Conservation (phyloP, 2,888 invertebrate species). For the Antheraea yamamai region DNA sequence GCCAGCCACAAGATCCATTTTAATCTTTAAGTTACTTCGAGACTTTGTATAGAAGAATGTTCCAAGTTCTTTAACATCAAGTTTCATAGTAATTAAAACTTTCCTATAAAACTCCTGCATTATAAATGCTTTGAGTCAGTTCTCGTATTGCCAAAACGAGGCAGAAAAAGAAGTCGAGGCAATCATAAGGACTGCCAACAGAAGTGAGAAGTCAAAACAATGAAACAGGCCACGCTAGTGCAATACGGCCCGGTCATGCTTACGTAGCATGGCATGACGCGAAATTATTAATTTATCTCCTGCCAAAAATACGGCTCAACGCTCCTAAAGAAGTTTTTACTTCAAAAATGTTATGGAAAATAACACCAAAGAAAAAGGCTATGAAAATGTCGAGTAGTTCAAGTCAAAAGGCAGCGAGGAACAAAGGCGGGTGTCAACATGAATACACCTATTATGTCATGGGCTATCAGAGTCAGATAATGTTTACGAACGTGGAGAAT, state of each 20-base stretch:
- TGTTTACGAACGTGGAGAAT: not conserved
- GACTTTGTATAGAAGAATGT: not conserved
- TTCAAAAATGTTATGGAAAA: not conserved
- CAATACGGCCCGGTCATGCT: too few species aligned
- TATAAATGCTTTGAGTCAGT: not conserved
- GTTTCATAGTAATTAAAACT: not conserved
- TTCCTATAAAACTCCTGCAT: not conserved
- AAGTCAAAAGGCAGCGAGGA: conserved; percentile 16
- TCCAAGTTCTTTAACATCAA: not conserved
- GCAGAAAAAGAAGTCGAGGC: not conserved
- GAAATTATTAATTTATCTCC: too few species aligned
- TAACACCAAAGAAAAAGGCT: conserved; percentile 11
- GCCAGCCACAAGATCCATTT: not conserved
- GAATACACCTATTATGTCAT: not conserved
- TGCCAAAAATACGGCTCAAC: too few species aligned
- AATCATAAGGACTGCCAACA: not conserved
- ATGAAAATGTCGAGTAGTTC: conserved; percentile 13
- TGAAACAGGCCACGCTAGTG: too few species aligned
- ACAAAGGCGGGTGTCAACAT: conserved; percentile 18
- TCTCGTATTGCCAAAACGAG: not conserved
- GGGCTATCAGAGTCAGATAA: not conserved
- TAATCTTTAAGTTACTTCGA: too few species aligned
- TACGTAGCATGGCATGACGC: too few species aligned
- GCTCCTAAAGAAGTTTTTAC: too few species aligned
- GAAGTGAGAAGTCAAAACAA: too few species aligned